A percentile compares a stretch with the other conserved stretches of the same genome.
These are phyloP conservation scores for Drosophila kuntzei DNA, from an alignment of 2,888 invertebrate genomes.

Conservation along the genomic window DNA sequence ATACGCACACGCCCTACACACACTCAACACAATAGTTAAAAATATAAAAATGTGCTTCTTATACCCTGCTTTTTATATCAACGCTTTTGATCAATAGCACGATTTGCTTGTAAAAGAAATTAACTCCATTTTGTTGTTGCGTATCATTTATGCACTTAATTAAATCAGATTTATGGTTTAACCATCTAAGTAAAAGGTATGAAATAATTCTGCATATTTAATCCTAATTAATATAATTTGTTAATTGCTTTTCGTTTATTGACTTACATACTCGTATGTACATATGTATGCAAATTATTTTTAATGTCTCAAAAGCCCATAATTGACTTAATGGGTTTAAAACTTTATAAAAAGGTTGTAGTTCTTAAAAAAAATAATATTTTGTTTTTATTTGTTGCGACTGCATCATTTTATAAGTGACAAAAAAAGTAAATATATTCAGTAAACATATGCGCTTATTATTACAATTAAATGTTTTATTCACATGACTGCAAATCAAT, in stretches of 20 bases:
- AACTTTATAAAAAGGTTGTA: slow-evolving; percentile 33
- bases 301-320: slow-evolving; percentile 61
- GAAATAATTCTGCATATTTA: slow-evolving; percentile 20
- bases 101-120: neutral
- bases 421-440: slow-evolving; percentile 28
- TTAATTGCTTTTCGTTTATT: slow-evolving; percentile 62
- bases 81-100: neutral
- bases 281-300: slow-evolving; percentile 47
- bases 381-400: slow-evolving; percentile 48
- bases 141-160: neutral
- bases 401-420: slow-evolving; percentile 8
- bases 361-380: neutral
- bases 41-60: slow-evolving; percentile 5
- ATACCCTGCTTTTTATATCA: slow-evolving; percentile 9
- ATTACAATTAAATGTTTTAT: slow-evolving; percentile 27
- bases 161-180: slow-evolving; percentile 2
- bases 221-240: slow-evolving; percentile 55
- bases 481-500: slow-evolving; percentile 8
- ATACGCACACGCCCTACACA: slow-evolving; percentile 3
- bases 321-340: slow-evolving; percentile 51
- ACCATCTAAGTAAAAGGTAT: slow-evolving; percentile 1
- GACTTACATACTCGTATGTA: slow-evolving; percentile 60
- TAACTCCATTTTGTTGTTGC: neutral
- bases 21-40: neutral
- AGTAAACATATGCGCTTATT: slow-evolving; percentile 30